These are phyloP conservation scores for Falcaria lacertinaria DNA, from an alignment of 2,888 invertebrate genomes.

Conservation along the genomic window DNA sequence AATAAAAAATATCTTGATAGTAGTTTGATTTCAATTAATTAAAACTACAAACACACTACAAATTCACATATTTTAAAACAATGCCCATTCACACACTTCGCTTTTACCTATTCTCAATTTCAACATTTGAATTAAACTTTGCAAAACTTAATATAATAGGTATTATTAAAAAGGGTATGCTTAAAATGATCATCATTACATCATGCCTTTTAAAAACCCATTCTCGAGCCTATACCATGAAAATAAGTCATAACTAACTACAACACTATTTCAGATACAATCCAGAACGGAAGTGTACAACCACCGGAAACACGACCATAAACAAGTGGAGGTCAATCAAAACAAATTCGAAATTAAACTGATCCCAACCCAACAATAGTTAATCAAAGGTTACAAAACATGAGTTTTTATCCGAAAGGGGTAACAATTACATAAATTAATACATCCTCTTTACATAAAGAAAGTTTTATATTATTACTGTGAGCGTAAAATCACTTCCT, in stretches of 20 bases:
- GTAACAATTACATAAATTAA: constrained; percentile 77
- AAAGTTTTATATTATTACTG: constrained; percentile 58
- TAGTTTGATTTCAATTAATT: too few relatives aligned
- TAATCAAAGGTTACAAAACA: constrained; percentile 61
- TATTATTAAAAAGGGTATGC: too few relatives aligned
- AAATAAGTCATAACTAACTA: background rate
- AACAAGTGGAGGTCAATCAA: constrained; percentile 57
- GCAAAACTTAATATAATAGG: too few relatives aligned
- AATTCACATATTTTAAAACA: too few relatives aligned
- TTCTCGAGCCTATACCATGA: background rate
- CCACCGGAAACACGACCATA: constrained; percentile 53
- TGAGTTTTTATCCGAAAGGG: constrained; percentile 66
- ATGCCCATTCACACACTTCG: too few relatives aligned
- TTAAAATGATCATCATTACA: too few relatives aligned
- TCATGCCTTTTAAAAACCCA: background rate
- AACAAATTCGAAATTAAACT: constrained; percentile 74
- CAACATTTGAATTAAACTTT: too few relatives aligned
- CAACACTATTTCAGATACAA: constrained; percentile 11
- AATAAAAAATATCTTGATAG: too few relatives aligned
- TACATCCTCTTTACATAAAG: constrained; percentile 66
- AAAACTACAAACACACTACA: too few relatives aligned
- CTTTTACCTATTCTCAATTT: too few relatives aligned
- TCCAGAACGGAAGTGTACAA: constrained; percentile 38
- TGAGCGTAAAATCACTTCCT: constrained; percentile 76
- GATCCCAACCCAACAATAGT: constrained; percentile 46